Base-by-base conservation (phyloP, 2,113 vertebrate genomes). In the Callospermophilus lateralis region DNA sequence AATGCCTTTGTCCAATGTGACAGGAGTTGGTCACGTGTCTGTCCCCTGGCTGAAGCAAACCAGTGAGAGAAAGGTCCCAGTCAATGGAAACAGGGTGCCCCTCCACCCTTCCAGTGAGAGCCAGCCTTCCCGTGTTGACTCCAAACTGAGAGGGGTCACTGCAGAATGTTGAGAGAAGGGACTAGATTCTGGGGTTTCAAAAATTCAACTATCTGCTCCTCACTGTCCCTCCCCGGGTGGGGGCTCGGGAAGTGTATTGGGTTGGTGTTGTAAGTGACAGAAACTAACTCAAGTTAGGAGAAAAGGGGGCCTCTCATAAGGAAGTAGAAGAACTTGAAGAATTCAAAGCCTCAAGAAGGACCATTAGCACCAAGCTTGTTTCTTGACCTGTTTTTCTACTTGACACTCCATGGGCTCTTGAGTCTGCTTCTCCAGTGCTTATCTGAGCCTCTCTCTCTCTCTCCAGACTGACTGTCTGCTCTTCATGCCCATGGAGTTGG, bases 381-480 rank as follows among this genome's bases (percentile, higher is more conserved):
- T 76, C 68, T 11, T 22, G 39, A 67, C 37, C 88, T 32, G 34
- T 55, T 73, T 96, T 89, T 85, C 86, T 79, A 7, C 58, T 70
- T 39, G 77, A 94, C 88, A 30, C 58, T 16, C 12, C 17, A 0
- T 3, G 20, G 55, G 39, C 16, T 45, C 58, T 67, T 48, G 84
- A 80, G 30, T 9, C 6, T 0, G 53, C 48, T 72, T 84, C 42
- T 65, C 22, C 20, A 39, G 12, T 6, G 48, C 28, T 7, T 4
- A 22, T 78, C 55, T 51, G 88, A 89, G 48, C 22, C 65, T 74
- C 28, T 39, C 11, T 30, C 24, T 51, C 76, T 45, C 39, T 74
- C 78, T 55, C 78, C 87, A 93, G 83, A 85, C 93, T 74, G 70
- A 76, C 78, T 67, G 93, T 79, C 96, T 95, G 84, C 55, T 70